Evolutionary conservation across 2,113 vertebrate genomes (phyloP).

Genomic region (Nematolebias whitei): DNA sequence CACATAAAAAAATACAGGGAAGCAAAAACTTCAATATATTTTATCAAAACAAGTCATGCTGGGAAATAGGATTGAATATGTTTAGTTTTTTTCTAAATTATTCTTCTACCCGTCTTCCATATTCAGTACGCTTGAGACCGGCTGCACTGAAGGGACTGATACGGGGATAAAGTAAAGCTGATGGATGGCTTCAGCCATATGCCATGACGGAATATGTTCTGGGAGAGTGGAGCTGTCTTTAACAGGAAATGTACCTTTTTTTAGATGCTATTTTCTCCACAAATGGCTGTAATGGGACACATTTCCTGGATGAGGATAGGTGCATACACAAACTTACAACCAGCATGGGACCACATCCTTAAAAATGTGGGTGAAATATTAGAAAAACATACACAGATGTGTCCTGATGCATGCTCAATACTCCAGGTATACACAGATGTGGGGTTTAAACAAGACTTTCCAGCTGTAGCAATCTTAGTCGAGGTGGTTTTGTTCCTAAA

Average conservation of each 20-base stretch:
- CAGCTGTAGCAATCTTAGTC: background rate
- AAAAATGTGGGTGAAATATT: background rate
- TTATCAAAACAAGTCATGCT: slow-evolving; percentile 34
- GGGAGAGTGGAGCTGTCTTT: slow-evolving; percentile 44
- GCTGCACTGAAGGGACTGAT: slow-evolving; percentile 43
- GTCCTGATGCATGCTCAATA: no score
- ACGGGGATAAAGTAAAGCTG: slow-evolving; percentile 51
- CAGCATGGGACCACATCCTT: background rate
- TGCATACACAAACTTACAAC: slow-evolving; percentile 5
- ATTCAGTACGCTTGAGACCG: slow-evolving; percentile 8
- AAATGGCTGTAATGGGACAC: slow-evolving; percentile 39
- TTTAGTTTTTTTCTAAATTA: slow-evolving; percentile 58
- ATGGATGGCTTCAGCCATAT: slow-evolving; percentile 50
- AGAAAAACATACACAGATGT: background rate
- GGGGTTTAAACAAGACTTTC: slow-evolving; percentile 4
- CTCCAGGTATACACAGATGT: no score
- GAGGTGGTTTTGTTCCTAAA: background rate
- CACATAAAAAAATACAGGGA: slow-evolving; percentile 1
- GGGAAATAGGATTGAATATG: slow-evolving; percentile 19
- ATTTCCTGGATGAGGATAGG: slow-evolving; percentile 13
- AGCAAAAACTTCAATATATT: slow-evolving; percentile 18
- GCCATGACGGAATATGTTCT: slow-evolving; percentile 48
- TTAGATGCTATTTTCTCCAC: slow-evolving; percentile 47
- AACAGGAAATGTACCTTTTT: slow-evolving; percentile 35
- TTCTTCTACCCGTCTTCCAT: slow-evolving; percentile 24